Evolutionary conservation across 2,797 vertebrate genomes (phyloP).

Genomic region (Poeciliopsis gracilis): DNA sequence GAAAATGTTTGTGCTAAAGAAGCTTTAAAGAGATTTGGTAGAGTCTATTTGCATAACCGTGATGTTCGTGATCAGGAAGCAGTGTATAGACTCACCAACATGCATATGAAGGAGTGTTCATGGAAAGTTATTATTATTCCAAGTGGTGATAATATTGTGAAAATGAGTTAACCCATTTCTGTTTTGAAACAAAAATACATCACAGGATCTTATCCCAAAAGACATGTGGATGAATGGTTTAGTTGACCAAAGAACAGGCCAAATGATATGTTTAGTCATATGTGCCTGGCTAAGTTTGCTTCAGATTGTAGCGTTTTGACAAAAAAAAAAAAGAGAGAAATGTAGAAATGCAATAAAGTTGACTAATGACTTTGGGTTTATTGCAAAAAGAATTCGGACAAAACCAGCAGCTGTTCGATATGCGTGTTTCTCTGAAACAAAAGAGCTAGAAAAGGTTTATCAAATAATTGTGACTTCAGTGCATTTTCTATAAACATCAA

Average conservation of each 20-base stretch:
- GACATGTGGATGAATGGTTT: constrained; percentile 21
- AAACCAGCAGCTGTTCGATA: constrained; percentile 31
- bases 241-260: constrained; percentile 2
- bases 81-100: constrained; percentile 27
- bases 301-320: constrained; percentile 24
- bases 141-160: constrained; percentile 3
- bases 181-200: not conserved
- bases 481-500: not conserved
- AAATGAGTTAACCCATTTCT: constrained; percentile 29
- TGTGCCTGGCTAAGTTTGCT: constrained; percentile 38
- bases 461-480: not conserved
- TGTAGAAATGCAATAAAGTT: not conserved
- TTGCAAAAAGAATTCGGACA: constrained; percentile 3
- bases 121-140: constrained; percentile 45
- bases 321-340: constrained; percentile 2
- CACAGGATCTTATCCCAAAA: not conserved
- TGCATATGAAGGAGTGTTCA: constrained; percentile 38
- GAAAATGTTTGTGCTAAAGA: constrained; percentile 13
- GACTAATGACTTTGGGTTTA: not conserved
- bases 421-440: constrained; percentile 16
- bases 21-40: constrained; percentile 6
- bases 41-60: constrained; percentile 31
- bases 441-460: not conserved
- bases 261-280: not conserved
- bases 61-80: constrained; percentile 42